Evolutionary conservation across 1,140 invertebrate genomes (phyloP), one percentile per base, ranked within the genome.

Genomic region (Trachymyrmex septentrionalis): DNA sequence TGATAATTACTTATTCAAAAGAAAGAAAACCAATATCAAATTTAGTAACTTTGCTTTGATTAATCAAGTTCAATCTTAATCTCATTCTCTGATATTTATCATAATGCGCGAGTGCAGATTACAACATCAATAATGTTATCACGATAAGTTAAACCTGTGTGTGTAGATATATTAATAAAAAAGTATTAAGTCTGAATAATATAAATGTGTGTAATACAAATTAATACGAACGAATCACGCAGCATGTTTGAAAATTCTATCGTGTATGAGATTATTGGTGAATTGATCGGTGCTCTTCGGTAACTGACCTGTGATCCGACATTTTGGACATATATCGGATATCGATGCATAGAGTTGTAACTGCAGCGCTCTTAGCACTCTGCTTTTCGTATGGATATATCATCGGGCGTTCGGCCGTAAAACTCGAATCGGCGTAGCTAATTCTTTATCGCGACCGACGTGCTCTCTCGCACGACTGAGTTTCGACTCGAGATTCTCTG

Each of bases 321-420:
- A 24, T 59, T 81, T 27, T 34, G 21, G 12, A 61, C 61, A 19
- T 34, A 27, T 50, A 81, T 86, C 76, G 76, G 77, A 80, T 86
- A 86, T 86, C 76, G 85, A 81, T 81, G 57, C 64, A 86, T 27
- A 61, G 24, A 82, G 55, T 82, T 44, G 66, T 81, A 72, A 81
- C 78, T 81, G 63, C 53, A 44, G 27, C 27, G 19, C 27, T 67
- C 85, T 86, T 59, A 69, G n/a, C 38, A 64, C 66, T 86, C 55
- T 71, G 64, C 76, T 80, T 61, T 78, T n/a, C 50, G 55, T 44
- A 80, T 57, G n/a, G 64, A 67, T 80, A 69, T 80, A 77, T 78
- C 76, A 55, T 4, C 63, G 63, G 53, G 34, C 34, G 85, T 69
- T 77, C 30, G 53, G 50, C 72, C 81, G 63, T 78, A 72, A 59